Base-by-base conservation (phyloP, 2,888 invertebrate genomes). In the Hipparchia semele region DNA sequence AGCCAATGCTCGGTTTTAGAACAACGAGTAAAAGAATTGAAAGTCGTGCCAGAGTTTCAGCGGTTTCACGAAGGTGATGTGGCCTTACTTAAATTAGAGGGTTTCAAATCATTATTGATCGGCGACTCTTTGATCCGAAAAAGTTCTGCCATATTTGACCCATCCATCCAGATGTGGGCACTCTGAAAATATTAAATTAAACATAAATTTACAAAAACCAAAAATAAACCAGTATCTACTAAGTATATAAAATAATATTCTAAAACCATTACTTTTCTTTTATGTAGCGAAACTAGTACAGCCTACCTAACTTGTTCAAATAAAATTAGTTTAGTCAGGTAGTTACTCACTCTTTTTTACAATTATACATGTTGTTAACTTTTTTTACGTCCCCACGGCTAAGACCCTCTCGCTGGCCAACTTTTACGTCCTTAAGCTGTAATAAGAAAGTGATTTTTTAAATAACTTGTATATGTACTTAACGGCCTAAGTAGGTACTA, bases 361-460 rank as follows among this genome's bases (percentile, higher is more conserved):
- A 97, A 65, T 95, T 95, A 85, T 97, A 97, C 97, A 97, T 97
- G 73, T 92, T 91, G 80, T 96, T 96, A 12, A 97, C 88, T 86
- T 97, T 97, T 76, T 94, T 94, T 9, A 97, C 95, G 81, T 97
- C 97, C 0, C 94, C 95, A 13, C 94, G 90, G 73, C 97, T 97
- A 79, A 97, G 95, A 0, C 97, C 97, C 71, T 96, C 95, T 10
- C 97, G 92, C 82, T 97, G 97, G 0, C 97, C 97, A 80, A 97
- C 90, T 78, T 92, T 93, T 0, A 90, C 87, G 0, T 90, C 90
- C 2, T 86, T 83, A 0, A 90, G 82, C 94, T 94, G 73, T 0
- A 80, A 76, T 13, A 67, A 56, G 68, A 60, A 45, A 46, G 8
- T 54, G 61, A 23, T 56, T 49, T 49, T 49, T 49, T 23, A 58